phyloP scores from a whole-genome alignment of 2,888 invertebrate genomes.

The Hypena proboscidalis region DNA sequence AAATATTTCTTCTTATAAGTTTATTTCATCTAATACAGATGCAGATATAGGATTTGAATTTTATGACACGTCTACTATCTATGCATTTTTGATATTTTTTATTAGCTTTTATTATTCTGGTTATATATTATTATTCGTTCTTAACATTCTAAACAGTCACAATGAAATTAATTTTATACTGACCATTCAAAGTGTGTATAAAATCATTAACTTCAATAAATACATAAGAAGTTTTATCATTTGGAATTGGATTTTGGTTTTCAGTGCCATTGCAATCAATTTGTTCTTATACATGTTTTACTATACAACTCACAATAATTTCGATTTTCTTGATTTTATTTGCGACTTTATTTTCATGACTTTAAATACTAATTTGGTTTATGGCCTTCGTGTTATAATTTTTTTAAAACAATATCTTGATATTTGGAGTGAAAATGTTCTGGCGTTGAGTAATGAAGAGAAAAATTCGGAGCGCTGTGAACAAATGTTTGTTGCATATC shows the following conservation, averaged over 20 bases:
- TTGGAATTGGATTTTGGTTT: constrained; percentile 19
- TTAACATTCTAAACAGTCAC: neutral
- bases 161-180: constrained; percentile 16
- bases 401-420: constrained; percentile 7
- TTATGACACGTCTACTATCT: neutral
- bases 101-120: constrained; percentile 3
- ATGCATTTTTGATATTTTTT: neutral
- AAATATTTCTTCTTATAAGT: neutral
- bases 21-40: neutral
- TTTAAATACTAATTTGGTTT: constrained; percentile 16
- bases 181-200: constrained; percentile 22
- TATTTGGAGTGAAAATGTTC: constrained; percentile 7
- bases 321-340: neutral
- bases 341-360: constrained; percentile 6
- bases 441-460: neutral
- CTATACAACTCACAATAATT: neutral
- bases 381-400: constrained; percentile 10
- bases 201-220: constrained; percentile 3
- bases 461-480: neutral
- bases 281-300: constrained; percentile 1
- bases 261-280: neutral
- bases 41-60: neutral
- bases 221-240: constrained; percentile 2
- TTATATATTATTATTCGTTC: constrained; percentile 3
- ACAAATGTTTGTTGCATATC: constrained; percentile 1